Evolutionary conservation across 2,888 invertebrate species (phyloP).

Genomic region (Ichneumoninae sp.): DNA sequence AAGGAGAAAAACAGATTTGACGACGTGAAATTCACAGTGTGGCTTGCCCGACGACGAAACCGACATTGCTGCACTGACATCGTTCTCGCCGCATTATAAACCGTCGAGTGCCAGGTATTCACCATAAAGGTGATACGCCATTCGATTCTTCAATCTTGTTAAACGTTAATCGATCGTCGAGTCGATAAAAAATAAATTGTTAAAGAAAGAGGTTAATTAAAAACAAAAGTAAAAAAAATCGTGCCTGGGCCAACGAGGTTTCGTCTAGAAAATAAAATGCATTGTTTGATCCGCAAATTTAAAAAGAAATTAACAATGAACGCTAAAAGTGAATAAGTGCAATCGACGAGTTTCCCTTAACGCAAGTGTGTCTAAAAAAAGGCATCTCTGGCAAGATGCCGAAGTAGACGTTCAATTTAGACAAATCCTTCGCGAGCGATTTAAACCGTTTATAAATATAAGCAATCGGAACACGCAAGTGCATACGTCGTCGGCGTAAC

Average conservation of each 20-base stretch:
- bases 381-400: constrained; percentile 47
- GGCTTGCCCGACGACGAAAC: constrained; percentile 30
- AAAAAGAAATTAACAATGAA: constrained; percentile 29
- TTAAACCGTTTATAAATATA: constrained; percentile 10
- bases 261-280: constrained; percentile 21
- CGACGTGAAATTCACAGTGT: constrained; percentile 34
- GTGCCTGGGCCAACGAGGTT: constrained; percentile 23
- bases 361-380: constrained; percentile 43
- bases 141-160: constrained; percentile 17
- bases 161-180: constrained; percentile 33
- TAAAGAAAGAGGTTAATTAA: constrained; percentile 1
- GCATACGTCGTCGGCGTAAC: not conserved
- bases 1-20: constrained; percentile 13
- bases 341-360: constrained; percentile 56
- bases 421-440: constrained; percentile 25
- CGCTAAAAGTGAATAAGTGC: constrained; percentile 49
- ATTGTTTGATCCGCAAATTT: constrained; percentile 13
- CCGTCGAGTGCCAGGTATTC: not conserved
- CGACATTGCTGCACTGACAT: constrained; percentile 1
- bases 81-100: constrained; percentile 10
- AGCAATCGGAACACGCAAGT: not conserved
- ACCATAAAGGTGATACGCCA: not conserved
- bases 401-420: constrained; percentile 15
- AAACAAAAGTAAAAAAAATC: constrained; percentile 11
- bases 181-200: constrained; percentile 20